Conservation (phyloP, 2,888 invertebrate species). For the Quadroppia sp. region DNA sequence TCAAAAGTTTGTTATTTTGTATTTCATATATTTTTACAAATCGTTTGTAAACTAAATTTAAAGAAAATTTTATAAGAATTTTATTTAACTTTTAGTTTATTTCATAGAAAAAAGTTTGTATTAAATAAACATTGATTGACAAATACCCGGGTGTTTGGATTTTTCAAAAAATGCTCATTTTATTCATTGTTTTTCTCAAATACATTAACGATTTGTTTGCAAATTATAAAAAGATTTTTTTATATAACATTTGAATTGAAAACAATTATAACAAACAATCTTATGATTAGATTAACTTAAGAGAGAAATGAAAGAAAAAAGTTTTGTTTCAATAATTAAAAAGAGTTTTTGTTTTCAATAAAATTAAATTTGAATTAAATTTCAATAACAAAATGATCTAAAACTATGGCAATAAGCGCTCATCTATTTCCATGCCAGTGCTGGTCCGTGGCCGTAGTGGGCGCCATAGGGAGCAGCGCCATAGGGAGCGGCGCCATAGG, state of each 20-base stretch:
- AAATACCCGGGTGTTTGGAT: not conserved
- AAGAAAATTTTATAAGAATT: too few species aligned
- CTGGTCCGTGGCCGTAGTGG: not conserved
- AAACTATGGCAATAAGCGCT: not conserved
- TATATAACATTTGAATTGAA: constrained; percentile 13
- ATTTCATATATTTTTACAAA: too few species aligned
- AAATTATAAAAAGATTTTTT: not conserved
- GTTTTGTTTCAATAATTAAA: not conserved
- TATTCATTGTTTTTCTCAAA: not conserved
- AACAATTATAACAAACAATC: not conserved
- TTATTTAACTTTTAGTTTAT: too few species aligned
- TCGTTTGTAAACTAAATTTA: too few species aligned
- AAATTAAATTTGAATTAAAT: not conserved
- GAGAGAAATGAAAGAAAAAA: not conserved
- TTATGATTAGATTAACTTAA: constrained; percentile 23
- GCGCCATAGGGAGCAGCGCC: not conserved
- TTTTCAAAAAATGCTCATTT: not conserved
- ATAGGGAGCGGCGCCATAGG: not conserved
- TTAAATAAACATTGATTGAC: too few species aligned
- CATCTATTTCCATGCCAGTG: too few species aligned
- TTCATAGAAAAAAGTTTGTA: too few species aligned
- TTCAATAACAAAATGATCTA: not conserved
- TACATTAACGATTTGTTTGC: not conserved
- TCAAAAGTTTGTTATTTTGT: too few species aligned
- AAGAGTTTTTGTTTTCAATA: not conserved